Percentiles rank a stretch among this genome's conserved stretches.
These are phyloP conservation scores for Teleogryllus occipitalis DNA, from an alignment of 1,140 invertebrate species.

Conservation along the genomic window DNA sequence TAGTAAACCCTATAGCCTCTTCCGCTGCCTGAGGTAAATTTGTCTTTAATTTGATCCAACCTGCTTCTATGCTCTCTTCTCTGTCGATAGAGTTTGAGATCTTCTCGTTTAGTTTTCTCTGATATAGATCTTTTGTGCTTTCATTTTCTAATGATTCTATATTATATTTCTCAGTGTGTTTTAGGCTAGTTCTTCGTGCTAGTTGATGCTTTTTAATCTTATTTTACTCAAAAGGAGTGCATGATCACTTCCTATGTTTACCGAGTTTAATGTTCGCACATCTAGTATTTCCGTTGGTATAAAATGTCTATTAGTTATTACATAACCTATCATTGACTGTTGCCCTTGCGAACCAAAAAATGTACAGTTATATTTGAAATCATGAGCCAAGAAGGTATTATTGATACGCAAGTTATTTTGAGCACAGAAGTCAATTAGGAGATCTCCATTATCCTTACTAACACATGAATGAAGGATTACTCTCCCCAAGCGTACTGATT, in stretches of 20 bases:
- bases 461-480: no score
- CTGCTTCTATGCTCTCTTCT: no score
- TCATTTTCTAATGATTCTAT: not conserved
- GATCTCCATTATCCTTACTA: no score
- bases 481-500: no score
- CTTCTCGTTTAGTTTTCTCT: no score
- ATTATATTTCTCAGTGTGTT: slow-evolving; percentile 7
- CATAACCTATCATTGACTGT: not conserved
- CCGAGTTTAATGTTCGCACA: not conserved
- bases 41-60: no score
- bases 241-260: not conserved
- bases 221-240: not conserved
- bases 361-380: not conserved
- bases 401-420: no score
- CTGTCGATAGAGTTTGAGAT: no score
- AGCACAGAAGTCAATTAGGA: no score
- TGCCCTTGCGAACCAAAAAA: not conserved
- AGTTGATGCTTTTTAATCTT: not conserved
- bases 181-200: not conserved
- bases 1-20: no score
- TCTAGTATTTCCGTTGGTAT: not conserved
- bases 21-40: no score
- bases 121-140: not conserved
- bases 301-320: slow-evolving; percentile 8
- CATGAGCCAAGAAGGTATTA: no score